These are phyloP conservation scores for Chamaea fasciata DNA, from an alignment of 2,113 vertebrate species.

Conservation along the genomic window DNA sequence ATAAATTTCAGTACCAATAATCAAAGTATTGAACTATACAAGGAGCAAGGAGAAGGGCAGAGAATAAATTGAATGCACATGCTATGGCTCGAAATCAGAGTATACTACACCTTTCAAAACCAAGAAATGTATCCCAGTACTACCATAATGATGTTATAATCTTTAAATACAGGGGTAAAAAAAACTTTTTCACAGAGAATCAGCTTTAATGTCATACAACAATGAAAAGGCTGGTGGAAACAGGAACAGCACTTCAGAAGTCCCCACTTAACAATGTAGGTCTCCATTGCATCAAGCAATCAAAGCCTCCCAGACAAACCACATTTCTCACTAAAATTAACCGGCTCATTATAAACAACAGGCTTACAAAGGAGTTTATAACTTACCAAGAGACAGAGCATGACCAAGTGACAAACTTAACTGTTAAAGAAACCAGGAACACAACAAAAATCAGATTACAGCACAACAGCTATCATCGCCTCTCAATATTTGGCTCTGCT, in stretches of 20 bases:
- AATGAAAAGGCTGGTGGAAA: not conserved
- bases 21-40: not conserved
- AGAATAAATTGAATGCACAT: not conserved
- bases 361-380: not conserved
- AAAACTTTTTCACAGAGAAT: not conserved
- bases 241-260: not conserved
- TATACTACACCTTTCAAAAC: not conserved
- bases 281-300: not conserved
- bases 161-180: not conserved
- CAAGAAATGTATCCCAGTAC: not conserved
- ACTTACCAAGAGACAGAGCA: not conserved
- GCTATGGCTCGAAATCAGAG: not conserved
- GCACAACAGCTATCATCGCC: not conserved
- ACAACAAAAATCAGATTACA: not conserved
- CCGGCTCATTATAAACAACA: not conserved
- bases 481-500: not conserved
- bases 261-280: rapidly evolving
- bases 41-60: not conserved
- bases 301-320: not conserved
- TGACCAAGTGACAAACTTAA: not conserved
- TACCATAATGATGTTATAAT: not conserved
- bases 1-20: not conserved
- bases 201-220: not conserved
- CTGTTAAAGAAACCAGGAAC: not conserved
- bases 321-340: not conserved